These are phyloP conservation scores for Cryptocephalus primarius DNA, from an alignment of 2,888 invertebrate genomes.

Conservation along the genomic window DNA sequence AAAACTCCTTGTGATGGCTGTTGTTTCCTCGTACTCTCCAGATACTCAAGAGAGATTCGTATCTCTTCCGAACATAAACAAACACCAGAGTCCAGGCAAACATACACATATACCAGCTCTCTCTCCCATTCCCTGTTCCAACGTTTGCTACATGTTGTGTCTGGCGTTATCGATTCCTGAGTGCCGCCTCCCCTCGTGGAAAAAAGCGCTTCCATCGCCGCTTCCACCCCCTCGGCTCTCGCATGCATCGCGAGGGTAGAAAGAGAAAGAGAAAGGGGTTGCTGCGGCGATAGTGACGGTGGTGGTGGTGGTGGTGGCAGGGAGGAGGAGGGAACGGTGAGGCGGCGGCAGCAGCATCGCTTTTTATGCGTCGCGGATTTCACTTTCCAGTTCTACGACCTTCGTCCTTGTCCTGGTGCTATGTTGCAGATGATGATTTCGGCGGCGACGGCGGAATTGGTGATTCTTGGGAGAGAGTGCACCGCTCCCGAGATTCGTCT, in stretches of 20 bases:
- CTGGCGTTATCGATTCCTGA: constrained; percentile 43
- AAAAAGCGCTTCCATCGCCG: constrained; percentile 3
- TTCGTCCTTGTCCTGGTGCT: constrained; percentile 31
- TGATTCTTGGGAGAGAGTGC: constrained; percentile 10
- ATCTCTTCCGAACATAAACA: no score
- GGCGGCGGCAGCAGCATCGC: constrained; percentile 1
- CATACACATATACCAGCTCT: neutral
- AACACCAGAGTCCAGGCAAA: neutral
- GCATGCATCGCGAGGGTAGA: neutral
- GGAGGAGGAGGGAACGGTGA: constrained; percentile 19
- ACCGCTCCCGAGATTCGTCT: constrained; percentile 20
- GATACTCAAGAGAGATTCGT: no score
- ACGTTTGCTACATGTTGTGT: constrained; percentile 31
- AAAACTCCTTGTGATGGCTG: no score
- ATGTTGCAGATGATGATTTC: constrained; percentile 1
- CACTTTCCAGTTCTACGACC: constrained; percentile 38
- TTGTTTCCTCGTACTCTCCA: no score
- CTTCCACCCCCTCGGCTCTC: constrained; percentile 6
- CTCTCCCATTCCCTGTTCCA: neutral
- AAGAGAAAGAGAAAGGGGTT: no score
- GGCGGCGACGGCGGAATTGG: neutral
- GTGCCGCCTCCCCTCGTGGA: constrained; percentile 1
- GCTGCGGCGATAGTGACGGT: neutral
- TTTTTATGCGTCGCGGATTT: constrained; percentile 34
- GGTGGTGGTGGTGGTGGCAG: neutral